These are phyloP conservation scores for Papilio polytes DNA, from an alignment of 1,140 invertebrate genomes.

Conservation along the genomic window DNA sequence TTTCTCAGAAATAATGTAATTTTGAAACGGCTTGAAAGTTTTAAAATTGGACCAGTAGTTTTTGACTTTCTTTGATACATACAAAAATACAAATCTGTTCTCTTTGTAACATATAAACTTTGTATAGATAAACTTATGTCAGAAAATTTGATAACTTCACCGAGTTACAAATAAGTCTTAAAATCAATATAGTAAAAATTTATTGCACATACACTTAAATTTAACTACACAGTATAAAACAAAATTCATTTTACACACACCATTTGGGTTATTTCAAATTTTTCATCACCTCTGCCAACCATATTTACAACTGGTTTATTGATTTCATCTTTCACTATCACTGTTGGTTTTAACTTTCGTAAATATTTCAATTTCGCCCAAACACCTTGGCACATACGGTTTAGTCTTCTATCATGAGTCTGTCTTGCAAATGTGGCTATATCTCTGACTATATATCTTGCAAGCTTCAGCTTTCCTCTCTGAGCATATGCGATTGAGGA, in stretches of 20 bases:
- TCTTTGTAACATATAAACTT: no score
- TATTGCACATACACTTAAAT: neutral
- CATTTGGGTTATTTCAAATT: conserved; percentile 23
- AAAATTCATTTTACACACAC: conserved; percentile 33
- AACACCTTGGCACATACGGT: conserved; percentile 93
- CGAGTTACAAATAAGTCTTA: neutral
- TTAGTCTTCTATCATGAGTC: conserved; percentile 85
- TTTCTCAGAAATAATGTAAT: no score
- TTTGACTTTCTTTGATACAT: no score
- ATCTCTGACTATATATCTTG: conserved; percentile 87
- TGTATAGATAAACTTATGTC: no score
- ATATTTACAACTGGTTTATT: conserved; percentile 28
- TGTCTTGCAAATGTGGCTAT: conserved; percentile 86
- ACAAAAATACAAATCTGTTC: no score
- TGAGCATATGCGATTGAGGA: conserved; percentile 95
- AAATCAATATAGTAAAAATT: conserved; percentile 14
- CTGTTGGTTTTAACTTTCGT: conserved; percentile 55
- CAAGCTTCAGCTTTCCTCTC: conserved; percentile 86
- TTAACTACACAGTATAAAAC: neutral
- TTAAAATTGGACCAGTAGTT: no score
- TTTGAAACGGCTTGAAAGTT: no score
- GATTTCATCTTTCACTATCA: conserved; percentile 38
- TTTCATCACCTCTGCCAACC: conserved; percentile 36
- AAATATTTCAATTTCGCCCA: conserved; percentile 91
- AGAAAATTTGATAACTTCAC: no score